phyloP scores from a whole-genome alignment of 2,888 invertebrate species.

The Cryptocephalus primarius region DNA sequence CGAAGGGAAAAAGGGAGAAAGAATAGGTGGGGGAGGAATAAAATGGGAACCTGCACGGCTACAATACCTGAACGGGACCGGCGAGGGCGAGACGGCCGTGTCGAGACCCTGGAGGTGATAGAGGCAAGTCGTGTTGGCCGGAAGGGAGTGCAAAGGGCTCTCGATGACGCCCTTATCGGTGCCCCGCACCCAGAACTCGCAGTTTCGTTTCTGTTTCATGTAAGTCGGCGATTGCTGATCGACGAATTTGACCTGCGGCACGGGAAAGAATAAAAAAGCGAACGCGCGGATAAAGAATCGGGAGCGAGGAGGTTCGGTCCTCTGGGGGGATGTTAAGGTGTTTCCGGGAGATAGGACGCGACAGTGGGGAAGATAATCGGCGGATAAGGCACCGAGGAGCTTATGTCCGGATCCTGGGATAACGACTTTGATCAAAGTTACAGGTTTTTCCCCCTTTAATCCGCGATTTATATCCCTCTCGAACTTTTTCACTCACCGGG shows the following conservation, averaged over 20 bases:
- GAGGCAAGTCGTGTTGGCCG: slow-evolving; percentile 80
- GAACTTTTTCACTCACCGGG: too few relatives aligned
- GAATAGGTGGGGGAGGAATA: too few relatives aligned
- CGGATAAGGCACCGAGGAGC: too few relatives aligned
- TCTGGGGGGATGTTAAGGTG: too few relatives aligned
- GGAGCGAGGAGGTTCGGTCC: not conserved
- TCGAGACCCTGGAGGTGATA: slow-evolving; percentile 69
- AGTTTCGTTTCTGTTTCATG: slow-evolving; percentile 72
- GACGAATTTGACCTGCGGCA: slow-evolving; percentile 64
- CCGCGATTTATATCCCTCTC: too few relatives aligned
- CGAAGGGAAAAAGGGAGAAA: too few relatives aligned
- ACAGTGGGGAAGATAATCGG: too few relatives aligned
- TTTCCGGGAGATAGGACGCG: too few relatives aligned
- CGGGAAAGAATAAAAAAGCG: not conserved
- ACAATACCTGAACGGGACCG: slow-evolving; percentile 42
- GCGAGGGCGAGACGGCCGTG: slow-evolving; percentile 39
- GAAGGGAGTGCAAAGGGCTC: slow-evolving; percentile 74
- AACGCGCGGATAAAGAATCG: not conserved
- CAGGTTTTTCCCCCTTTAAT: too few relatives aligned
- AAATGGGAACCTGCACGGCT: too few relatives aligned
- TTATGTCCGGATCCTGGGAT: too few relatives aligned
- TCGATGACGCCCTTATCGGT: slow-evolving; percentile 69
- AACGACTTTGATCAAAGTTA: too few relatives aligned
- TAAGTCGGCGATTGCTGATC: slow-evolving; percentile 74
- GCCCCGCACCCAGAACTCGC: slow-evolving; percentile 79